Base-by-base conservation (phyloP, 35 echinoderm and acorn worm genomes). In the Stichopus chloronotus region DNA sequence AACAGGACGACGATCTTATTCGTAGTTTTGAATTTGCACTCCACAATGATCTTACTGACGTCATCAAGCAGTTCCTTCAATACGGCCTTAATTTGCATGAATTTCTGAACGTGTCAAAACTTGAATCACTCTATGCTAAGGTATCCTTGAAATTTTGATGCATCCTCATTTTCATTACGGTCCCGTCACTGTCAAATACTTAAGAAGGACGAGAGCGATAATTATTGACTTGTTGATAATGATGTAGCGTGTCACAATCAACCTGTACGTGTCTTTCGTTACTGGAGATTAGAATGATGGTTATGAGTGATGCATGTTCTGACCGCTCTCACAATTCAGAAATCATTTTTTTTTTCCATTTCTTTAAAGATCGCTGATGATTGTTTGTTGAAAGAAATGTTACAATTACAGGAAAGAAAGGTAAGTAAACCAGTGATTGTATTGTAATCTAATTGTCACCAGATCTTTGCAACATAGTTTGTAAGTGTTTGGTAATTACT, bases 11-110 rank as follows among this genome's bases (percentile, higher is more conserved):
- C 5, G 60, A 65, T 12, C 87, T 69, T 17, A 14, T 12, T 58
- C 54, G 53, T 7, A 85, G 82, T 58, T 85, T 85, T 58, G 82
- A 58, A n/a, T 89, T 71, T 9, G 92, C 95, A n/a, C 84, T 96
- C 10, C 57, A 80, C 17, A 96, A 96, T 71, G 93, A 96, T 81
- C 95, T 91, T 25, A 88, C 92, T 6, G 90, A 96, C 19, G 92
- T 96, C 63, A 87, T 96, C 68, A 65, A 87, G 14, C 81, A 94
- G 43, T 96, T 94, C 61, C 90, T 96, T 57, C 59, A 94, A 30
- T 82, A 92, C 23, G 87, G 59, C 6, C 21, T 96, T 30, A 92
- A 91, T 63, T 43, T 96, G 6, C 55, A 92, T 25, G 72, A 94
- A 19, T 94, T 90, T 58, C 53, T 94, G 57, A 57, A 77, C 11